These are phyloP conservation scores for Caerostris darwini DNA, from an alignment of 1,140 invertebrate genomes.

Conservation along the genomic window DNA sequence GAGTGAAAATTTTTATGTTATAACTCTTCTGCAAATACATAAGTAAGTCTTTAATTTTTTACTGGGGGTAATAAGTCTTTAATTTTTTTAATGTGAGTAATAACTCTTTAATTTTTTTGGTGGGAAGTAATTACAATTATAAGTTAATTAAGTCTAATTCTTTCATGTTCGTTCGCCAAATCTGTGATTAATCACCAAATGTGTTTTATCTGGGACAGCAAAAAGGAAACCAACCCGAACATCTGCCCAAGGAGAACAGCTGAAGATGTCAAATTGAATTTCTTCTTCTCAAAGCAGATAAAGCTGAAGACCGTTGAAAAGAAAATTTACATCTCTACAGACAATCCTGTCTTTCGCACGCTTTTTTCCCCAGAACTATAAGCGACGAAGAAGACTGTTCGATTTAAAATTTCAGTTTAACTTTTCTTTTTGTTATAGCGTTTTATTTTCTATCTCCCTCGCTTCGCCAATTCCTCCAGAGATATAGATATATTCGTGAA, in stretches of 20 bases:
- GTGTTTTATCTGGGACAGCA: background rate
- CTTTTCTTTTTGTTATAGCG: constrained; percentile 43
- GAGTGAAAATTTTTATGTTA: too few relatives aligned
- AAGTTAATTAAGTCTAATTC: too few relatives aligned
- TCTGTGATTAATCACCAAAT: constrained; percentile 32
- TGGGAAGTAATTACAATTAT: too few relatives aligned
- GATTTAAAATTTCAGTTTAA: constrained; percentile 75
- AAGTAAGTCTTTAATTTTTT: too few relatives aligned
- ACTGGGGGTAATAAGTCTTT: too few relatives aligned
- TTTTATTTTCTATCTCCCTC: constrained; percentile 72
- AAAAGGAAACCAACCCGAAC: background rate
- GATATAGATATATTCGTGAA: constrained; percentile 63
- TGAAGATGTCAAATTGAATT: constrained; percentile 72
- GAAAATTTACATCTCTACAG: constrained; percentile 76
- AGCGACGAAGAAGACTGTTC: constrained; percentile 59
- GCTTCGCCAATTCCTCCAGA: background rate
- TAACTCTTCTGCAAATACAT: too few relatives aligned
- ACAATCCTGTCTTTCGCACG: constrained; percentile 65
- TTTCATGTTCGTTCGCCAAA: background rate
- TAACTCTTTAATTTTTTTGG: too few relatives aligned
- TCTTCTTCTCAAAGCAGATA: constrained; percentile 65
- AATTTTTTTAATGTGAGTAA: too few relatives aligned
- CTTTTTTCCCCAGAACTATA: constrained; percentile 43
- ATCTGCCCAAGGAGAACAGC: constrained; percentile 33
- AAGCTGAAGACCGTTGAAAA: constrained; percentile 66